A percentile compares a stretch with the other conserved stretches of the same genome.
Evolutionary conservation across 2,113 vertebrate genomes (phyloP).

Genomic region (Montifringilla adamsi): DNA sequence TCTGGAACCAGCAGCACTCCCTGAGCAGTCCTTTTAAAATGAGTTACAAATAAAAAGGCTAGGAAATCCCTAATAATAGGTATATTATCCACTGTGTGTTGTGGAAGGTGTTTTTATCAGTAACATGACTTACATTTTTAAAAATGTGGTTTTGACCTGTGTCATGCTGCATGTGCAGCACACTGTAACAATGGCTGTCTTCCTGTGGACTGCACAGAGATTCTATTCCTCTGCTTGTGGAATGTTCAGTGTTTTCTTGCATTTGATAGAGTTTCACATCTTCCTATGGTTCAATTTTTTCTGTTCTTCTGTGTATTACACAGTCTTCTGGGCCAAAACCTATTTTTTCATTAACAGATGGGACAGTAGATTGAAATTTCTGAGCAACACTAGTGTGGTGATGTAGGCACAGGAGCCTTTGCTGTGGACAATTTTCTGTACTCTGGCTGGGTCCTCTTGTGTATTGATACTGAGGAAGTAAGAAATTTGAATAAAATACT

Average conservation of each 20-base stretch:
- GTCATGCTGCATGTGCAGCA: neutral
- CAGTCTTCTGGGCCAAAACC: neutral
- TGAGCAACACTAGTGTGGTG: neutral
- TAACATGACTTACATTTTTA: neutral
- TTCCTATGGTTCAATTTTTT: accelerated
- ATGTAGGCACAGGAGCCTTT: neutral
- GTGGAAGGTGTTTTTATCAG: neutral
- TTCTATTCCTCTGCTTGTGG: neutral
- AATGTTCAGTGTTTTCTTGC: neutral
- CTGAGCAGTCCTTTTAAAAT: neutral
- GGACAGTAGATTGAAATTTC: neutral
- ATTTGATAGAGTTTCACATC: neutral
- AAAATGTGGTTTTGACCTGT: neutral
- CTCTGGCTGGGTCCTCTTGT: neutral
- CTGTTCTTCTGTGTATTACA: accelerated
- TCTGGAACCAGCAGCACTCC: neutral
- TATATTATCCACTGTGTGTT: accelerated
- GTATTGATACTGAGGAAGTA: neutral
- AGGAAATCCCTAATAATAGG: neutral
- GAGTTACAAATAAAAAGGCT: neutral
- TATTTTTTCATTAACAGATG: neutral
- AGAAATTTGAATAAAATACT: neutral
- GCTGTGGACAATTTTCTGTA: neutral
- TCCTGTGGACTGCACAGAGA: neutral
- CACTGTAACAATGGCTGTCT: neutral